These are phyloP conservation scores for Sternotherus odoratus DNA, from an alignment of 2,797 vertebrate species.

Conservation along the genomic window DNA sequence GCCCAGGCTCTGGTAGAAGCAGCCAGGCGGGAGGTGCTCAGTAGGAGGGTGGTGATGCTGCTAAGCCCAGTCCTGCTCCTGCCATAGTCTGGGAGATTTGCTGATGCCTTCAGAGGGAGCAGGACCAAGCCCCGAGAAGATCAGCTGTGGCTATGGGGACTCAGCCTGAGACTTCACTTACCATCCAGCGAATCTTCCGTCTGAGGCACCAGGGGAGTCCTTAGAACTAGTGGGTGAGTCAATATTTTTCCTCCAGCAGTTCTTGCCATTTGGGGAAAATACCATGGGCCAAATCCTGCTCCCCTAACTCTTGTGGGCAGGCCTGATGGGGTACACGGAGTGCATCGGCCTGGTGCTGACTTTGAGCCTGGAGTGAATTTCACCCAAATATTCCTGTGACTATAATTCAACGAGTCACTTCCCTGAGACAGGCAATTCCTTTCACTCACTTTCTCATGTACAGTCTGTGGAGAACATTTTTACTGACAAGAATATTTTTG, in stretches of 20 bases:
- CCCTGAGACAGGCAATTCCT: neutral
- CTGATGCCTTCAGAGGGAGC: neutral
- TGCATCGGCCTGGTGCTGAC: neutral
- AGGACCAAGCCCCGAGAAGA: neutral
- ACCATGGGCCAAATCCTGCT: neutral
- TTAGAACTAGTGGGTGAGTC: neutral
- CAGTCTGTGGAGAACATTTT: neutral
- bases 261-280: neutral
- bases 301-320: neutral
- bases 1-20: neutral
- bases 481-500: neutral
- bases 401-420: neutral
- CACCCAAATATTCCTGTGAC: neutral
- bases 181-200: neutral
- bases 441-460: neutral
- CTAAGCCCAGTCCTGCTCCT: neutral
- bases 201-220: neutral
- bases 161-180: neutral
- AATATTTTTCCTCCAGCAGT: neutral
- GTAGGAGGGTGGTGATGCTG: neutral
- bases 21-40: neutral
- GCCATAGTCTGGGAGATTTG: neutral
- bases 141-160: neutral
- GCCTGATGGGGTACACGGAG: no score
- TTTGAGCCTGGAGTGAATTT: neutral